Base-by-base conservation (phyloP, 2,797 vertebrate species). In the Coregonus suidteri region DNA sequence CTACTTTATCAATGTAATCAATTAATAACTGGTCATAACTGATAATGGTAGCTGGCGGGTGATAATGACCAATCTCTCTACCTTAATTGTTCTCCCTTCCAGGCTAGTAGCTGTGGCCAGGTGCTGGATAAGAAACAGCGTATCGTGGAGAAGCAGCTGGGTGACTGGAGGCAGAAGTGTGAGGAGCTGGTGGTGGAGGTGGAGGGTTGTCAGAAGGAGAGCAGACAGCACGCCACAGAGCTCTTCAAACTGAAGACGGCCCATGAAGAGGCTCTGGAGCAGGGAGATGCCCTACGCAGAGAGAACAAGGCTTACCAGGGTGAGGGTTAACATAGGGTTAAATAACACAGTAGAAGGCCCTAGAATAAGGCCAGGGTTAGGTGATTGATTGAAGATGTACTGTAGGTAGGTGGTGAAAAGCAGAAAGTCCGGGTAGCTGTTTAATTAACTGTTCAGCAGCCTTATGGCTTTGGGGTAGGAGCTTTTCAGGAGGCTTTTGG, bases 161-260 rank as follows among this genome's bases (percentile, higher is more conserved):
- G 83, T 0, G 95, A 96, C 88, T 95, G 94, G 94, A 92, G 82
- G 79, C 94, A 94, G 86, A 95, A 94, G 87, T 93, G 93, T 4
- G 95, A 96, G 82, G 95, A 96, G 77, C 88, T 96, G 83, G 87
- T 94, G 82, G 77, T 74, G 0, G 95, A 95, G 81, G 91, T 96
- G 85, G 95, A 96, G 80, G 82, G 87, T 69, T 94, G 94, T 77
- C 94, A 95, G 92, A 95, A 95, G 85, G 95, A 96, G 88, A 93
- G 94, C 85, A 74, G 93, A 16, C 92, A 90, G 9, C 94, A 94
- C 6, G 83, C 92, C 73, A 82, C 89, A 0, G 95, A 96, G 85
- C 94, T 96, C 80, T 95, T 95, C 82, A 95, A 95, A 76, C 88
- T 96, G 74, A 95, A 94, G 89, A 94, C 93, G 0, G 82, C 87